These are phyloP conservation scores for Psilopsiagon aurifrons DNA, from an alignment of 2,113 vertebrate species.

Conservation along the genomic window DNA sequence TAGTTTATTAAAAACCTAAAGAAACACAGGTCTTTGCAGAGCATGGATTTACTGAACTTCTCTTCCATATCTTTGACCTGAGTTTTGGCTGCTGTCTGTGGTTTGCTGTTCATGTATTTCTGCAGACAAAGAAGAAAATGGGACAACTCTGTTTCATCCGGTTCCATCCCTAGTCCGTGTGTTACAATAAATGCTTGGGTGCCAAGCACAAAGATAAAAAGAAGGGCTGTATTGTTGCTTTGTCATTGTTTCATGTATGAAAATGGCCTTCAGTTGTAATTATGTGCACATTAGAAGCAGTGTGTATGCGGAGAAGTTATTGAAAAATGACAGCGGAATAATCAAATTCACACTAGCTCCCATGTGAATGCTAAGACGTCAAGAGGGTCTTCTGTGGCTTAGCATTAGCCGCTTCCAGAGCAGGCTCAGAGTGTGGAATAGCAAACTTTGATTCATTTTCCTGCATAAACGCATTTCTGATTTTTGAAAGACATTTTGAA, in stretches of 20 bases:
- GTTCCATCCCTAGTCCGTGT: background rate
- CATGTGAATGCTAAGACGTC: background rate
- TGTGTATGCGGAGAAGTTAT: conserved; percentile 19
- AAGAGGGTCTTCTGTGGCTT: conserved; percentile 10
- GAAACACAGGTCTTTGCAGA: background rate
- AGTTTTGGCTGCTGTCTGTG: background rate
- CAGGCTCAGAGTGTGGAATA: background rate
- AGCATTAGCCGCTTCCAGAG: background rate
- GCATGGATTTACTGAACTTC: background rate
- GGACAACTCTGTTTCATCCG: conserved; percentile 4
- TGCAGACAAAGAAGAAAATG: background rate
- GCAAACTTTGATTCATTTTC: background rate
- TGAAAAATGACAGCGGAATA: conserved; percentile 41
- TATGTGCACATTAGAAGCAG: conserved; percentile 22
- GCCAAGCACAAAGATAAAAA: conserved; percentile 32
- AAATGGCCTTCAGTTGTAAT: conserved; percentile 46
- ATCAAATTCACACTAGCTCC: conserved; percentile 41
- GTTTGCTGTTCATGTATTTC: background rate
- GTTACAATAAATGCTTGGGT: background rate
- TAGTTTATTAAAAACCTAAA: background rate
- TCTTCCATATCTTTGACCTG: background rate
- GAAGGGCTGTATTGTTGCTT: background rate
- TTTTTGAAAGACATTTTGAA: background rate
- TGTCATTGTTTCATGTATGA: conserved; percentile 60
- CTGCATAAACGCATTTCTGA: background rate